Conservation (phyloP, 2,113 vertebrate species). For the Acanthochromis polyacanthus region DNA sequence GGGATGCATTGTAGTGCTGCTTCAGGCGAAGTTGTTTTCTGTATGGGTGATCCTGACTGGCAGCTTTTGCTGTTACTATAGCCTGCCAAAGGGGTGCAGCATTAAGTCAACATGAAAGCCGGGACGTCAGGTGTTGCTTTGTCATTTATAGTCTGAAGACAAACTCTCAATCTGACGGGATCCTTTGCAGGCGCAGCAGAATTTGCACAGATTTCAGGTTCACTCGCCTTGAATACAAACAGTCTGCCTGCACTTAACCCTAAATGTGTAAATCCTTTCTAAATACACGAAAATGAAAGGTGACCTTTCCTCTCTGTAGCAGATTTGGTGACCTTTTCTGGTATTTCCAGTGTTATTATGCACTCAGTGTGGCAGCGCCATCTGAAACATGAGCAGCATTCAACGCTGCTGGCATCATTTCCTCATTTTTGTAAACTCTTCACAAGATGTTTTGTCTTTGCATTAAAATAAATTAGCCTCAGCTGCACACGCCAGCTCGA, state of each 20-base stretch:
- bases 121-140: slow-evolving; percentile 53
- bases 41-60: slow-evolving; percentile 33
- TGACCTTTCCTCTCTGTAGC: slow-evolving; percentile 59
- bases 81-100: slow-evolving; percentile 35
- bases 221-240: neutral
- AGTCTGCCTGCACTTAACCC: slow-evolving; percentile 4
- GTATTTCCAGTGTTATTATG: slow-evolving; percentile 64
- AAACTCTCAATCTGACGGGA: slow-evolving; percentile 46
- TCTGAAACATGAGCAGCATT: slow-evolving; percentile 44
- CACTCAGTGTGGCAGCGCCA: slow-evolving; percentile 38
- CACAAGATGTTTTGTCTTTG: slow-evolving; percentile 47
- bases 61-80: slow-evolving; percentile 34
- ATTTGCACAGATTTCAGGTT: slow-evolving; percentile 20
- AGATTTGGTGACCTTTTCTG: slow-evolving; percentile 71
- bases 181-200: slow-evolving; percentile 26
- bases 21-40: slow-evolving; percentile 21
- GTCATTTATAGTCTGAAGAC: slow-evolving; percentile 60
- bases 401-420: slow-evolving; percentile 23
- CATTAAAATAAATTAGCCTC: slow-evolving; percentile 62
- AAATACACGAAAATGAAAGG: slow-evolving; percentile 30
- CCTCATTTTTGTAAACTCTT: slow-evolving; percentile 18
- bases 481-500: slow-evolving; percentile 46
- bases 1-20: slow-evolving; percentile 32
- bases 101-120: slow-evolving; percentile 40
- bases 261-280: slow-evolving; percentile 20